Evolutionary conservation across 2,113 vertebrate genomes (phyloP).

Genomic region (Anarrhichthys ocellatus): DNA sequence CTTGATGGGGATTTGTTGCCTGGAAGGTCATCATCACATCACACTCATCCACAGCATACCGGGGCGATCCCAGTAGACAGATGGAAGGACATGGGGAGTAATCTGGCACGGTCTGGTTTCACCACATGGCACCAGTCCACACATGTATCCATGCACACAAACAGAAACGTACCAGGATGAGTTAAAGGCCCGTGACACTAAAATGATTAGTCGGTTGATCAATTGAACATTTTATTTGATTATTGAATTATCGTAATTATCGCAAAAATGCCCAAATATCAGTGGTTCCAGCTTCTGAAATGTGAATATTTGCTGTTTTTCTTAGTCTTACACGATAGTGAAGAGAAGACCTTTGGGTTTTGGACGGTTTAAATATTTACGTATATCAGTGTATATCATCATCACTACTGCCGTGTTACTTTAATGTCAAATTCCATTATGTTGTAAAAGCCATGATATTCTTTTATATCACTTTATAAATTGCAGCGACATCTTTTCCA

Average conservation of each 20-base stretch:
- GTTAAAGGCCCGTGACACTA: background rate
- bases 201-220: background rate
- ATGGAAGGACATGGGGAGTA: conserved; percentile 39
- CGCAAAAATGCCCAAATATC: background rate
- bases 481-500: background rate
- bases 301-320: background rate
- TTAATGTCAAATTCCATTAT: background rate
- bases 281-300: background rate
- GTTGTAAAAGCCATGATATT: background rate
- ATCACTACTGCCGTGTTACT: background rate
- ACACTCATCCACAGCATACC: background rate
- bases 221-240: background rate
- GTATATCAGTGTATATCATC: background rate
- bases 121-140: conserved; percentile 11
- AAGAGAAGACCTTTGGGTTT: background rate
- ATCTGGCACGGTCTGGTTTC: conserved; percentile 28
- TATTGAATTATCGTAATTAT: background rate
- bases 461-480: background rate
- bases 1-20: conserved; percentile 4
- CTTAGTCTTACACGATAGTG: background rate
- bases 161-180: background rate
- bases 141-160: background rate
- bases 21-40: background rate
- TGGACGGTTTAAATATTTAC: background rate
- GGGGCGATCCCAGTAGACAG: conserved; percentile 2